Base-by-base conservation (phyloP, 2,888 invertebrate species). In the Eupelmus urozonus region DNA sequence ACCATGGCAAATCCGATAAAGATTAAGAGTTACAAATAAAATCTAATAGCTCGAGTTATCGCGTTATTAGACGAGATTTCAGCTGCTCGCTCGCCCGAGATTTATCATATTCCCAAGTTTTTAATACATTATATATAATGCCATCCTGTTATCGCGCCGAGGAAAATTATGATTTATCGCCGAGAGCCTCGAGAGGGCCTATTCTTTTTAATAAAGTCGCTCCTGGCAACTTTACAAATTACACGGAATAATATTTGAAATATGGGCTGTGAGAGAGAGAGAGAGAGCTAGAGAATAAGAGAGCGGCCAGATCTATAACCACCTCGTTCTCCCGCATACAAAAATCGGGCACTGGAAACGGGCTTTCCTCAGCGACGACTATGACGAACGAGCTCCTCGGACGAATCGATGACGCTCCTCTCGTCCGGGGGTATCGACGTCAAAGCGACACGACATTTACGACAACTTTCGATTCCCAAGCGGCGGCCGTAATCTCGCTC, bases 11-110 rank as follows among this genome's bases (percentile, higher is more conserved):
- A 72, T 76, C 78, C 67, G 76, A 73, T 75, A 62, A 42, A 67
- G 75, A 75, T 75, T 75, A 75, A 75, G 57, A 65, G 63, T 73
- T 65, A 23, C 60, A 23, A 51, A 42, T 13, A 16, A 66, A 73
- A 59, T 20, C 55, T 23, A 49, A 74, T 74, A 73, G 9, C n/a
- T n/a, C 25, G 13, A 25, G 5, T 13, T 40, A 62, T 25, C 45
- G 16, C 34, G n/a, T 45, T 27, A 20, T 29, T 29, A 18, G 13
- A 49, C 5, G 18, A 25, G 40, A 69, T 69, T 40, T 34, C 23
- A 23, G 23, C 20, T 11, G 20, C 27, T 45, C 25, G 1, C 34
- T 5, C 34, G 3, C 9, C 34, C 9, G 5, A 29, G 29, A 59
- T 59, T 59, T 29, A 27, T 59, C 59, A 25, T 55, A 9, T 34